These are phyloP conservation scores for Trichomalopsis sarcophagae DNA, from an alignment of 1,140 invertebrate genomes.

Conservation along the genomic window DNA sequence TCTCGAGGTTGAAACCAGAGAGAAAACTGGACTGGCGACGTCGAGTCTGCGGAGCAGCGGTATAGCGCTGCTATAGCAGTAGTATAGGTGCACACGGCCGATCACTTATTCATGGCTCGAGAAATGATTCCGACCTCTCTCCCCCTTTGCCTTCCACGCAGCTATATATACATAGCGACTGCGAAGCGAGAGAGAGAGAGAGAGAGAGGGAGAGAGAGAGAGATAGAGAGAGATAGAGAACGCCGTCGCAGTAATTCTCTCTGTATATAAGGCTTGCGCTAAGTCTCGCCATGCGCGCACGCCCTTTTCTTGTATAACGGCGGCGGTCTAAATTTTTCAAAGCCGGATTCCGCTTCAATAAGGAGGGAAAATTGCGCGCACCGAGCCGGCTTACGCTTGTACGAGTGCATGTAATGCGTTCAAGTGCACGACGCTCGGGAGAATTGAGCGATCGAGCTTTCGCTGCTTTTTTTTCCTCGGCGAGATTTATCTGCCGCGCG, in stretches of 20 bases:
- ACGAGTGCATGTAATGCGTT: neutral
- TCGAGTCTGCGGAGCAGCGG: slow-evolving; percentile 56
- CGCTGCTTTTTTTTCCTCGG: neutral
- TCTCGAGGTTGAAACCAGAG: neutral
- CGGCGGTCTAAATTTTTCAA: neutral
- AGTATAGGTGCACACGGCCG: slow-evolving; percentile 53
- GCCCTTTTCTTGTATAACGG: neutral
- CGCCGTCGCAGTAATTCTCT: neutral
- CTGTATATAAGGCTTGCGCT: neutral
- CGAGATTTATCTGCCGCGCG: no score
- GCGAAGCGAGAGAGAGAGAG: neutral
- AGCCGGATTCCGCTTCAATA: slow-evolving; percentile 7
- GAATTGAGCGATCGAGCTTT: neutral
- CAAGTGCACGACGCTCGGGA: neutral
- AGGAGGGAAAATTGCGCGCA: slow-evolving; percentile 3
- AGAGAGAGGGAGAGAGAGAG: no score
- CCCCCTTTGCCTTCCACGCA: neutral
- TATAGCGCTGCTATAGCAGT: slow-evolving; percentile 37
- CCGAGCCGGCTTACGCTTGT: neutral
- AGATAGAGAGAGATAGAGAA: neutral
- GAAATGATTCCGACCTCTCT: slow-evolving; percentile 66
- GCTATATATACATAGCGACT: neutral
- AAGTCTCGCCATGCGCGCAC: neutral
- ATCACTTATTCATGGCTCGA: slow-evolving; percentile 68
- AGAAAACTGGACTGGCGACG: slow-evolving; percentile 56